These are phyloP conservation scores for Achroia grisella DNA, from an alignment of 1,140 invertebrate species.

Conservation along the genomic window DNA sequence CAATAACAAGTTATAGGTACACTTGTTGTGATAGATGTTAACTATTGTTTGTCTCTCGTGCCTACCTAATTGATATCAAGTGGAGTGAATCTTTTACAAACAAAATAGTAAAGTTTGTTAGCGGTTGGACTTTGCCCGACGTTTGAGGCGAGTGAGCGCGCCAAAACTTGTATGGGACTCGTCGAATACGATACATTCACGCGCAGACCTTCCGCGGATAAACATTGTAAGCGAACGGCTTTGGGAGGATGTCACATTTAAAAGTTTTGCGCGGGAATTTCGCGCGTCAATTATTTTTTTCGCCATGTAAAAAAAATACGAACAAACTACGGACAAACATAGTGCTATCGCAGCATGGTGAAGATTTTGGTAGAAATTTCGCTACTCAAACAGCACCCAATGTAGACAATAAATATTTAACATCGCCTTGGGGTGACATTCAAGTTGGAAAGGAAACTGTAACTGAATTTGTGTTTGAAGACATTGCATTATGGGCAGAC, in stretches of 20 bases:
- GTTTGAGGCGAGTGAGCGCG: conserved; percentile 24
- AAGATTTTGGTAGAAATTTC: conserved; percentile 23
- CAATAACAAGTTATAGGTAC: too few relatives aligned
- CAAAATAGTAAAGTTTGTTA: conserved; percentile 7
- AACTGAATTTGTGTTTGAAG: conserved; percentile 71
- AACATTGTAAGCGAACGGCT: conserved; percentile 31
- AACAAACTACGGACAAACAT: conserved; percentile 25
- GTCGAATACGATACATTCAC: conserved; percentile 36
- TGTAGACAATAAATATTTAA: conserved; percentile 46
- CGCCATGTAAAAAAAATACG: conserved; percentile 23
- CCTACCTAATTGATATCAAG: too few relatives aligned
- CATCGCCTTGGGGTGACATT: conserved; percentile 69
- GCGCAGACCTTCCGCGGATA: conserved; percentile 35
- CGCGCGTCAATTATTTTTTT: conserved; percentile 42
- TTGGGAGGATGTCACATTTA: conserved; percentile 52
- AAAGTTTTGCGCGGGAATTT: conserved; percentile 62
- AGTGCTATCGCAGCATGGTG: conserved; percentile 1
- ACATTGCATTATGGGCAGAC: conserved; percentile 68
- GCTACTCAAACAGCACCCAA: conserved; percentile 50
- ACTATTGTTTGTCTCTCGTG: too few relatives aligned
- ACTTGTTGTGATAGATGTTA: too few relatives aligned
- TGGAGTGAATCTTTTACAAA: conserved; percentile 8
- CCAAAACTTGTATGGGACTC: conserved; percentile 32
- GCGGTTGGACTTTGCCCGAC: conserved; percentile 54
- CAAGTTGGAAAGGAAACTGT: conserved; percentile 67